Conservation (phyloP, 2,888 invertebrate species). For the Rotaria socialis region DNA sequence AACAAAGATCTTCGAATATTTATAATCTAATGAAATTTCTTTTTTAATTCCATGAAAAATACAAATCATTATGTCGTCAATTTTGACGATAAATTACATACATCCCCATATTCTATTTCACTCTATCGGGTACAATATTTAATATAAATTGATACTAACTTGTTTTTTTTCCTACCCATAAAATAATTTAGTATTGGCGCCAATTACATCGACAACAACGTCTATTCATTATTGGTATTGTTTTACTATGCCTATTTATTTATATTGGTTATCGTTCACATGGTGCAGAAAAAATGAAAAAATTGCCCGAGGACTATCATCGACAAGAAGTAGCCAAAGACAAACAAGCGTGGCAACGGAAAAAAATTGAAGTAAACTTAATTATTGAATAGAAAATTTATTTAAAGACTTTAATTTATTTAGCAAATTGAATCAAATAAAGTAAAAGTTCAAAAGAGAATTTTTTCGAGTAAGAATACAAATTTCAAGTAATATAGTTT, state of each 20-base stretch:
- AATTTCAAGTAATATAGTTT: background rate
- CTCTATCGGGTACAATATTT: background rate
- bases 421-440: background rate
- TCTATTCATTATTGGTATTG: background rate
- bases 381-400: background rate
- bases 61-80: background rate
- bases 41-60: background rate
- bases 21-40: background rate
- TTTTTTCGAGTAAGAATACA: background rate
- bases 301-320: background rate
- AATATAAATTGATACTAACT: background rate
- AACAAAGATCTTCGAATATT: background rate
- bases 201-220: constrained; percentile 36
- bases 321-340: background rate
- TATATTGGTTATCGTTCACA: background rate
- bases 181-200: constrained; percentile 17
- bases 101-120: background rate
- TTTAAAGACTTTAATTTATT: background rate
- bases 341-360: background rate
- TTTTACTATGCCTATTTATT: background rate
- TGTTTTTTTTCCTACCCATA: background rate
- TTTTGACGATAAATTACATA: background rate
- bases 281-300: background rate
- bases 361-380: background rate
- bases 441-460: background rate